Evolutionary conservation across 2,888 invertebrate species (phyloP).

Genomic region (Cepaea hortensis): DNA sequence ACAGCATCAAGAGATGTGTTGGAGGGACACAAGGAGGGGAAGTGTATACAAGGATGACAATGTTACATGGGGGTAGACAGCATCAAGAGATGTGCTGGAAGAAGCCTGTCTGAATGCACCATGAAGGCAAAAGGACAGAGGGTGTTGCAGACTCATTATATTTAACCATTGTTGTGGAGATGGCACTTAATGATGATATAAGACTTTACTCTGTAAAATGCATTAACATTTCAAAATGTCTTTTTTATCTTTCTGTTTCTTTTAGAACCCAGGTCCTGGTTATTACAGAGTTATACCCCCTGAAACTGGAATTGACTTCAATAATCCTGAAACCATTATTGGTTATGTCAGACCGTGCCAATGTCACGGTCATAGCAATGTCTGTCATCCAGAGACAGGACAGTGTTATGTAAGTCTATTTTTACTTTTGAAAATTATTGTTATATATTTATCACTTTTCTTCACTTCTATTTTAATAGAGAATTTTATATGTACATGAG

Average conservation of each 20-base stretch:
- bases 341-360: constrained; percentile 88
- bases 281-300: constrained; percentile 84
- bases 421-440: neutral
- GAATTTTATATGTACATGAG: too few relatives aligned
- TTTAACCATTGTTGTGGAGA: neutral
- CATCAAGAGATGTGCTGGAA: too few relatives aligned
- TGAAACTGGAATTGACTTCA: constrained; percentile 73
- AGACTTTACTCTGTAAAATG: neutral
- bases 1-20: too few relatives aligned
- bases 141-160: too few relatives aligned
- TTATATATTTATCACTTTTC: too few relatives aligned
- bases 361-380: constrained; percentile 86
- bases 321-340: constrained; percentile 85
- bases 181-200: neutral
- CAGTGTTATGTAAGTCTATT: constrained; percentile 83
- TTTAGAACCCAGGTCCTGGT: constrained; percentile 81
- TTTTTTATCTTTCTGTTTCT: neutral
- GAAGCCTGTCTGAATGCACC: too few relatives aligned
- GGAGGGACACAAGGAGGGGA: too few relatives aligned
- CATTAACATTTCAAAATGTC: neutral
- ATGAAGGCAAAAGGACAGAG: too few relatives aligned
- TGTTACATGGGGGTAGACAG: too few relatives aligned
- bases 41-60: too few relatives aligned
- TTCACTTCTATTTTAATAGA: too few relatives aligned
- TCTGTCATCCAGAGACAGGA: constrained; percentile 90